Evolutionary conservation across 2,797 vertebrate species (phyloP).

Genomic region (Pitangus sulphuratus): DNA sequence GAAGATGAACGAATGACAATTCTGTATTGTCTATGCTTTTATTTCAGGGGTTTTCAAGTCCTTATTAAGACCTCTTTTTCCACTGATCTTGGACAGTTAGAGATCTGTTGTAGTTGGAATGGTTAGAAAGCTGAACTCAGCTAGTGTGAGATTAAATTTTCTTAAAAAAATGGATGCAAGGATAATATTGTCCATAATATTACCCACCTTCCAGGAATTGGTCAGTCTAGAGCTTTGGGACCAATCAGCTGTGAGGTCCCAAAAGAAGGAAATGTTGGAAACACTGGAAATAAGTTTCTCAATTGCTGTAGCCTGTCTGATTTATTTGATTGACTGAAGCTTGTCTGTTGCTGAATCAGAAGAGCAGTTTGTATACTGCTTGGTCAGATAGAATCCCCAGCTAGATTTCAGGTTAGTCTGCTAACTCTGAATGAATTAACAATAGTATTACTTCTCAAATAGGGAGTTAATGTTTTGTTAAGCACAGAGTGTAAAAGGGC

Average conservation of each 20-base stretch:
- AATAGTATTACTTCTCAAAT: neutral
- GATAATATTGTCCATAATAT: neutral
- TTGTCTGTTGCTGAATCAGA: neutral
- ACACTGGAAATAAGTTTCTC: neutral
- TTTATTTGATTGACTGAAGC: neutral
- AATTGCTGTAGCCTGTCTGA: neutral
- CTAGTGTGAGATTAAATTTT: neutral
- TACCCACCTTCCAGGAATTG: neutral
- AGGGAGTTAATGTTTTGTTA: constrained; percentile 21
- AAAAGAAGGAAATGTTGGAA: neutral
- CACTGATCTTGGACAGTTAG: neutral
- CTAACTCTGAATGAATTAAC: neutral
- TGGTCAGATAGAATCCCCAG: neutral
- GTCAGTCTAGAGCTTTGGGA: neutral
- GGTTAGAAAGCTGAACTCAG: neutral
- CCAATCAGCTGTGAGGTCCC: neutral
- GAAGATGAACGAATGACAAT: neutral
- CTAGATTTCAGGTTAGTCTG: neutral
- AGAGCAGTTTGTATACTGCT: neutral
- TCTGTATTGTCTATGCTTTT: neutral
- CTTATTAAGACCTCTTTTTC: neutral
- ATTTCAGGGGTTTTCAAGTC: neutral
- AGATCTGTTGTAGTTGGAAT: neutral
- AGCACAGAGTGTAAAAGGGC: neutral
- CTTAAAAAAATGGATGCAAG: neutral